A percentile compares a stretch with the other conserved stretches of the same genome.
phyloP scores from a whole-genome alignment of 2,113 vertebrate genomes.

The Charadrius vociferus region DNA sequence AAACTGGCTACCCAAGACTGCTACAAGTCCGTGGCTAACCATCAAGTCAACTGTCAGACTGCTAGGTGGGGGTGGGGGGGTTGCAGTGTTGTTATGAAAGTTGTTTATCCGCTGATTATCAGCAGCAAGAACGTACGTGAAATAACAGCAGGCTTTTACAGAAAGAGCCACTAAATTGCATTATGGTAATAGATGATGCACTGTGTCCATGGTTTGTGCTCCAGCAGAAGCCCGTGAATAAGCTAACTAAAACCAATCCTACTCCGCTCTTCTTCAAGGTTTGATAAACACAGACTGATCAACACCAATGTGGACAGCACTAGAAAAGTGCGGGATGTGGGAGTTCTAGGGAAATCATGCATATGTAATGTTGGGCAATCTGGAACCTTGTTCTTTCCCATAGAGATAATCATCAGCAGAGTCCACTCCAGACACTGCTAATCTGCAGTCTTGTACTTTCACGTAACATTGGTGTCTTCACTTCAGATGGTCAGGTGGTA shows the following conservation, averaged over 20 bases:
- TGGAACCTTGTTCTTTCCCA: neutral
- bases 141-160: slow-evolving; percentile 44
- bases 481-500: neutral
- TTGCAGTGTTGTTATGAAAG: slow-evolving; percentile 54
- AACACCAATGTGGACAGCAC: neutral
- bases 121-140: neutral
- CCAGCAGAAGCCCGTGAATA: neutral
- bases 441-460: neutral
- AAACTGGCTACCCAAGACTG: neutral
- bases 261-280: neutral
- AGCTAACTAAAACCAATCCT: neutral
- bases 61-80: neutral
- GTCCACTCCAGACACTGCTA: neutral
- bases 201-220: neutral
- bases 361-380: neutral
- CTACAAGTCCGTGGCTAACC: slow-evolving; percentile 27
- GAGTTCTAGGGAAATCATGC: neutral
- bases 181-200: neutral
- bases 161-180: neutral
- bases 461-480: neutral
- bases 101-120: slow-evolving; percentile 63
- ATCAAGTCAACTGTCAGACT: slow-evolving; percentile 44
- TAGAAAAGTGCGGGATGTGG: neutral
- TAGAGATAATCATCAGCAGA: neutral
- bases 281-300: neutral